phyloP scores from a whole-genome alignment of 2,797 vertebrate genomes.

The Discoglossus pictus region DNA sequence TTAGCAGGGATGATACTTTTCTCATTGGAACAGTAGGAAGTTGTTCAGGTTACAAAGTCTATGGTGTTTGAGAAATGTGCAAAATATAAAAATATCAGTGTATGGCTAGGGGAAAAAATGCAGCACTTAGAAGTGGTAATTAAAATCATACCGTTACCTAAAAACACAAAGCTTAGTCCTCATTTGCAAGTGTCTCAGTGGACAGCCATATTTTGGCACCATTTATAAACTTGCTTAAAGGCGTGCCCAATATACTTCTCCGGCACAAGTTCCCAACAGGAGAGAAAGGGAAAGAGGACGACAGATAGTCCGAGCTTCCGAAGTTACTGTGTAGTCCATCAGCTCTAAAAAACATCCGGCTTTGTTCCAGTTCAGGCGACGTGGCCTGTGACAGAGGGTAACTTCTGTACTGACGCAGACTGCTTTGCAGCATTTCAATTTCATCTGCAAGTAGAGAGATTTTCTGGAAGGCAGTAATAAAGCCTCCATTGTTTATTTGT shows the following conservation, averaged over 20 bases:
- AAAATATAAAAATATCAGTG: slow-evolving; percentile 25
- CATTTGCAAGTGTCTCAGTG: slow-evolving; percentile 90
- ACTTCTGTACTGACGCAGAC: slow-evolving; percentile 77
- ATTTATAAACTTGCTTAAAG: slow-evolving; percentile 94
- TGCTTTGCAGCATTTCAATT: slow-evolving; percentile 81
- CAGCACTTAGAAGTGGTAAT: not conserved
- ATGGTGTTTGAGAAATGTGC: slow-evolving; percentile 14
- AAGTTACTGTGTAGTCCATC: slow-evolving; percentile 60
- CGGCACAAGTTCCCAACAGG: slow-evolving; percentile 91
- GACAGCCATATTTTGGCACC: slow-evolving; percentile 96
- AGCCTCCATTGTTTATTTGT: slow-evolving; percentile 84
- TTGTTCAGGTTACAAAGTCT: not conserved
- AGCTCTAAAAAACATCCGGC: slow-evolving; percentile 85
- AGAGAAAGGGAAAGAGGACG: slow-evolving; percentile 94
- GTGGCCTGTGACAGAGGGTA: slow-evolving; percentile 57
- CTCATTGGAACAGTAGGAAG: not conserved
- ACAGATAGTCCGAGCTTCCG: slow-evolving; percentile 79
- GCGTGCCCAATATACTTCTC: slow-evolving; percentile 84
- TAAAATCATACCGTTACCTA: slow-evolving; percentile 15
- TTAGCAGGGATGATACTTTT: not conserved
- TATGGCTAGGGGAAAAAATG: slow-evolving; percentile 17
- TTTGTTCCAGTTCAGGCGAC: slow-evolving; percentile 65
- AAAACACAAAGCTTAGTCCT: slow-evolving; percentile 68
- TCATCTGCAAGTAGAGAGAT: slow-evolving; percentile 88
- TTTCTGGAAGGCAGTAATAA: slow-evolving; percentile 82